phyloP scores from a whole-genome alignment of 2,113 vertebrate species.

The Siniperca chuatsi region DNA sequence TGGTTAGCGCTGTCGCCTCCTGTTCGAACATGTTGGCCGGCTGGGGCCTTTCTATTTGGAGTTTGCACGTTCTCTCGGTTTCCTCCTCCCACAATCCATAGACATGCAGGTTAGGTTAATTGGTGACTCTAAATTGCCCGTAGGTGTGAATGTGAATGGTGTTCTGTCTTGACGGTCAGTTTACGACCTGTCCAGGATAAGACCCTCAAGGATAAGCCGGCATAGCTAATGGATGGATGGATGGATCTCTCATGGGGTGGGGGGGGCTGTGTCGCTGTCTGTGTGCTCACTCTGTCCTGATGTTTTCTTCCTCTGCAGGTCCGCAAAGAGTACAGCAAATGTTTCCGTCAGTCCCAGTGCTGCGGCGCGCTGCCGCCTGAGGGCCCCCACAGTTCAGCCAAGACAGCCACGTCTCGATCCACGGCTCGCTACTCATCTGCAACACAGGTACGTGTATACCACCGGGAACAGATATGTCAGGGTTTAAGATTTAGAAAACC shows the following conservation, averaged over 20 bases:
- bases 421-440: conserved; percentile 97
- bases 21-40: too few relatives aligned
- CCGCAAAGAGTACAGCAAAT: conserved; percentile 98
- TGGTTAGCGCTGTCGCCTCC: not conserved
- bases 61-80: not conserved
- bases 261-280: conserved; percentile 12
- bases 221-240: not conserved
- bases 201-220: not conserved
- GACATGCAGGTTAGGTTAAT: not conserved
- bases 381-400: conserved; percentile 93
- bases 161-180: too few relatives aligned
- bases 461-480: not conserved
- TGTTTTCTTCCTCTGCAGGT: conserved; percentile 84
- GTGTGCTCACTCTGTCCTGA: conserved; percentile 40
- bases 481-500: conserved; percentile 3
- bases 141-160: not conserved
- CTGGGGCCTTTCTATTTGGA: too few relatives aligned
- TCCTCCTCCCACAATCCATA: not conserved
- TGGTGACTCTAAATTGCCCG: not conserved
- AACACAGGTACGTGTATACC: conserved; percentile 88
- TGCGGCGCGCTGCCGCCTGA: conserved; percentile 92
- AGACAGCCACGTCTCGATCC: conserved; percentile 92
- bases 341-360: conserved; percentile 96
- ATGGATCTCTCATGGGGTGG: not conserved
- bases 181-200: not conserved